Percentiles rank a stretch among this genome's conserved stretches.
These are phyloP conservation scores for Liodrosophila aerea DNA, from an alignment of 2,888 invertebrate genomes.

Conservation along the genomic window DNA sequence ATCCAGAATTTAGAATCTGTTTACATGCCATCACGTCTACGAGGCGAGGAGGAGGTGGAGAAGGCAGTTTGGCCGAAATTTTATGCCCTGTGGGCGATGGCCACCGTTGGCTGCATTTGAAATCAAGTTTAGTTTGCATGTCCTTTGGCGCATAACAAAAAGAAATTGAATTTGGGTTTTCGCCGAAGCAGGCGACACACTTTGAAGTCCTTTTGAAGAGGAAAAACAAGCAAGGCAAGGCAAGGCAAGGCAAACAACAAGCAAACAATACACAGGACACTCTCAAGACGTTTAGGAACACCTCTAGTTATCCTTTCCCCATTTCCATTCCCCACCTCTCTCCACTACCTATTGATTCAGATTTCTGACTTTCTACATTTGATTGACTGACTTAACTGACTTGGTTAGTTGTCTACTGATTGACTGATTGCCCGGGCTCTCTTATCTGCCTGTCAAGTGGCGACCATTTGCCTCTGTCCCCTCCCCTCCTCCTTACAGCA, in stretches of 20 bases:
- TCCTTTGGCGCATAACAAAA: conserved; percentile 65
- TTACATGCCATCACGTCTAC: conserved; percentile 61
- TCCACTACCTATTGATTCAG: conserved; percentile 18
- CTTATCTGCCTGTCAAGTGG: conserved; percentile 21
- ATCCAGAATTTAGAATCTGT: conserved; percentile 26
- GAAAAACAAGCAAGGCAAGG: conserved; percentile 7
- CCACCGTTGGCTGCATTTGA: conserved; percentile 70
- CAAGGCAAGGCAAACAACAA: conserved; percentile 25
- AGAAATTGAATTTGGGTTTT: conserved; percentile 67
- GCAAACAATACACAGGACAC: conserved; percentile 21
- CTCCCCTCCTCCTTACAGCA: conserved; percentile 3
- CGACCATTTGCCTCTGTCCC: conserved; percentile 7
- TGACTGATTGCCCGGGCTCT: conserved; percentile 50
- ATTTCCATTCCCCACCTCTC: conserved; percentile 7
- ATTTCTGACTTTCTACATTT: conserved; percentile 42
- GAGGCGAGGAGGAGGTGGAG: conserved; percentile 3
- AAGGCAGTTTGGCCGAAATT: conserved; percentile 40
- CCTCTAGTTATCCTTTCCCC: conserved; percentile 2
- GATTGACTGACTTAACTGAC: conserved; percentile 55
- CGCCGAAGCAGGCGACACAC: conserved; percentile 25
- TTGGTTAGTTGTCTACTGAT: conserved; percentile 39
- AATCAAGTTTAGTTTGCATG: conserved; percentile 75
- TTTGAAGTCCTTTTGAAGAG: conserved; percentile 43
- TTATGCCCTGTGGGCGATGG: conserved; percentile 43
- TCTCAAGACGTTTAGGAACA: conserved; percentile 38